Conservation (phyloP, 2,113 vertebrate genomes). For the Hippolais icterina region DNA sequence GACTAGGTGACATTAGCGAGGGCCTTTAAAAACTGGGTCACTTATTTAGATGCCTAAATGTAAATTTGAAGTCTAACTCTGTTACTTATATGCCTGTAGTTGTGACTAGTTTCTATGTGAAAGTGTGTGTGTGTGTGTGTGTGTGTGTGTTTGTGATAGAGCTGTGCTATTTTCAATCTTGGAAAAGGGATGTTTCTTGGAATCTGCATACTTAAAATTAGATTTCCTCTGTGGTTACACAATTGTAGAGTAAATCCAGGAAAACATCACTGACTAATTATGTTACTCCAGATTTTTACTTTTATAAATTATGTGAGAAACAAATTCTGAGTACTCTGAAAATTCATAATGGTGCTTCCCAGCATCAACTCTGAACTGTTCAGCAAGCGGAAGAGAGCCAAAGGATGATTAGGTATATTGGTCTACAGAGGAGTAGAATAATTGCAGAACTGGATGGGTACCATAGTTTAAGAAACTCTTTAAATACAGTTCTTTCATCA, state of each 20-base stretch:
- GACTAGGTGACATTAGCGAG: not conserved
- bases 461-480: not conserved
- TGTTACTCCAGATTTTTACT: not conserved
- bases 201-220: conserved; percentile 13
- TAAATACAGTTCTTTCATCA: not conserved
- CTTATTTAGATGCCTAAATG: not conserved
- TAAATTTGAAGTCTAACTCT: not conserved
- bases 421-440: not conserved
- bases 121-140: not conserved
- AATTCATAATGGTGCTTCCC: not conserved
- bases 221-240: conserved; percentile 20
- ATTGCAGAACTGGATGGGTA: not conserved
- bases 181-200: not conserved
- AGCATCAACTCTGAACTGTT: not conserved
- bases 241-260: conserved; percentile 24
- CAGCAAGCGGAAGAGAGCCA: not conserved
- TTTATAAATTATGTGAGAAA: conserved; percentile 27
- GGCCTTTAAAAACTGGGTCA: not conserved
- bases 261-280: not conserved
- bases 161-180: conserved; percentile 4
- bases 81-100: not conserved
- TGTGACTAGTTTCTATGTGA: not conserved
- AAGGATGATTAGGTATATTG: not conserved
- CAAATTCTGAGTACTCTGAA: not conserved
- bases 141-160: not conserved